These are phyloP conservation scores for Melospiza melodia DNA, from an alignment of 2,113 vertebrate genomes.

Conservation along the genomic window DNA sequence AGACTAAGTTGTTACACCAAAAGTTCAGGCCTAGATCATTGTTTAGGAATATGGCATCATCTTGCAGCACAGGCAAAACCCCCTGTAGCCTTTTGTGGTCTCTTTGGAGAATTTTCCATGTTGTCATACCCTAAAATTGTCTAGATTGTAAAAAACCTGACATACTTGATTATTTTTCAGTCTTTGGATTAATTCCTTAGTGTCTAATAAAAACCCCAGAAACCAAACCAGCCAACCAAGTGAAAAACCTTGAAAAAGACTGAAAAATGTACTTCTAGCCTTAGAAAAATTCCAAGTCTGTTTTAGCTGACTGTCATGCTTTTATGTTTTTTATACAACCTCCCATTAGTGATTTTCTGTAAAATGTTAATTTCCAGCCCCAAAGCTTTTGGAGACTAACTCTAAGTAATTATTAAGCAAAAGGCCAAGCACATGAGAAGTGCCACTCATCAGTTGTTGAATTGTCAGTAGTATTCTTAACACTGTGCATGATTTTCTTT, in stretches of 20 bases:
- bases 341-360: neutral
- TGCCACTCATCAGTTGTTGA: neutral
- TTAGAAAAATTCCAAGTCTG: neutral
- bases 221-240: neutral
- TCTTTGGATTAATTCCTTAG: neutral
- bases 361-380: neutral
- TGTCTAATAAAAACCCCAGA: neutral
- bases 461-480: neutral
- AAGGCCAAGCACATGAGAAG: neutral
- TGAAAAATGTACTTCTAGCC: neutral
- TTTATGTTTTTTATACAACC: neutral
- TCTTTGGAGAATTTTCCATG: neutral
- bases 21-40: neutral
- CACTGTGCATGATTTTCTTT: neutral
- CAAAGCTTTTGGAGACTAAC: neutral
- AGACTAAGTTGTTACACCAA: neutral
- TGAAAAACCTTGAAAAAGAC: neutral
- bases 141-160: neutral
- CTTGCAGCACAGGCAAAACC: neutral
- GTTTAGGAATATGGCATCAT: neutral
- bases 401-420: neutral
- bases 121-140: neutral
- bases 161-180: neutral
- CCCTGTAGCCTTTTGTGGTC: neutral
- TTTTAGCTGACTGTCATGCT: neutral